Evolutionary conservation across 2,797 vertebrate genomes (phyloP).

Genomic region (Schizothorax lantsangensis): DNA sequence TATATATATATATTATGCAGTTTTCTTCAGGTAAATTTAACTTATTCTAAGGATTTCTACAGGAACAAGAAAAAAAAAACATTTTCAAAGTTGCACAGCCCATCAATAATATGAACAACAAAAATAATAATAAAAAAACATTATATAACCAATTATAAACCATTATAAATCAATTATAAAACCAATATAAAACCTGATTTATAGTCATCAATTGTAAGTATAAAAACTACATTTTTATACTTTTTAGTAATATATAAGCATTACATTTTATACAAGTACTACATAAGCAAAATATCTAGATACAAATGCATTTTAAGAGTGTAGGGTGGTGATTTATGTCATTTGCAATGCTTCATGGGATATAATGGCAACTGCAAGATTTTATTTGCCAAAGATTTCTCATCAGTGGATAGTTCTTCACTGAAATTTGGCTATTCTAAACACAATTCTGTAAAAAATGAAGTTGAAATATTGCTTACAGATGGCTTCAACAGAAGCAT

Average conservation of each 20-base stretch:
- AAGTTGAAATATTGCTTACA: conserved; percentile 3
- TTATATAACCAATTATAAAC: background rate
- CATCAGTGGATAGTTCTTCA: background rate
- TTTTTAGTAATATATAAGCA: background rate
- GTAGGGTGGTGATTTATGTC: background rate
- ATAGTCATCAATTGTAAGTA: background rate
- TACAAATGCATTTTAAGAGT: conserved; percentile 14
- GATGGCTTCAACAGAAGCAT: conserved; percentile 15
- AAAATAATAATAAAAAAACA: background rate
- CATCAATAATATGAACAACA: background rate
- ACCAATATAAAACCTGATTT: background rate
- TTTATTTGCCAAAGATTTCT: background rate
- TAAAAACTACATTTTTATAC: background rate
- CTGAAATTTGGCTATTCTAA: background rate
- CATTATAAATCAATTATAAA: background rate
- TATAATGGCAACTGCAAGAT: background rate
- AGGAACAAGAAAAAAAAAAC: too few species aligned
- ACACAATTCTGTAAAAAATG: background rate
- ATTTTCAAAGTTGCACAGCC: background rate
- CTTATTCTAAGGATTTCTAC: too few species aligned
- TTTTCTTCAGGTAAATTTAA: too few species aligned
- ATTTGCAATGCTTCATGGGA: background rate
- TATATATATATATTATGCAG: too few species aligned
- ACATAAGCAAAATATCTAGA: background rate
- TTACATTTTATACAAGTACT: background rate